phyloP scores from a whole-genome alignment of 2,888 invertebrate genomes.

The Stomorhina lunata region DNA sequence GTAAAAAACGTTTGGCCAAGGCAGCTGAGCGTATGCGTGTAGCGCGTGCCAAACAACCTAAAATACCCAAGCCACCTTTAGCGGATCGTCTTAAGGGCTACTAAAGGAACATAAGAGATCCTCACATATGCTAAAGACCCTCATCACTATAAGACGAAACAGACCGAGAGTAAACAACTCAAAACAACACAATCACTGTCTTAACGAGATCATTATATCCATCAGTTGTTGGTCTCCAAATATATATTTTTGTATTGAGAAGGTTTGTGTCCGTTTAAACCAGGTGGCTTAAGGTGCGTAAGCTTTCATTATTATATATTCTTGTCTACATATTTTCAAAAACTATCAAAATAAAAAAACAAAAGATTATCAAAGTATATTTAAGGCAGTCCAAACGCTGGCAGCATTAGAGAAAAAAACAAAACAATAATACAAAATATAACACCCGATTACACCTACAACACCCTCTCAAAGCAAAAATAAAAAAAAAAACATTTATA shows the following conservation, averaged over 20 bases:
- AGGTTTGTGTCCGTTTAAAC: conserved; percentile 19
- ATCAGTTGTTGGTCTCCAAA: conserved; percentile 10
- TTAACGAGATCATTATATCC: background rate
- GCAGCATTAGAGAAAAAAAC: conserved; percentile 44
- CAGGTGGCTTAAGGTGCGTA: conserved; percentile 54
- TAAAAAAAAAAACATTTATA: background rate
- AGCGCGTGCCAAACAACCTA: conserved; percentile 78
- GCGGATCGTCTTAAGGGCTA: conserved; percentile 79
- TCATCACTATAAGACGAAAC: background rate
- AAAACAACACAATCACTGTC: conserved; percentile 14
- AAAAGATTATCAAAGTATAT: background rate
- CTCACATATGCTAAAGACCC: background rate
- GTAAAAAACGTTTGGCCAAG: conserved; percentile 77
- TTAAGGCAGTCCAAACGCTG: conserved; percentile 32
- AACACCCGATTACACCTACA: conserved; percentile 36
- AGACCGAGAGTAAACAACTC: background rate
- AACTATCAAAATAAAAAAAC: conserved; percentile 1
- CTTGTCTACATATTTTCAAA: background rate
- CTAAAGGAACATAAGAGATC: conserved; percentile 64
- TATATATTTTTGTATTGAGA: background rate
- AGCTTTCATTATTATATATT: conserved; percentile 52
- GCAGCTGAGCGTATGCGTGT: conserved; percentile 79
- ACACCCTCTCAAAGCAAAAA: conserved; percentile 37
- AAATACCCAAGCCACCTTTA: conserved; percentile 78
- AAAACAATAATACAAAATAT: conserved; percentile 27